Evolutionary conservation across 2,888 invertebrate genomes (phyloP), one percentile per base, ranked within the genome.

Genomic region (Dioctria linearis): DNA sequence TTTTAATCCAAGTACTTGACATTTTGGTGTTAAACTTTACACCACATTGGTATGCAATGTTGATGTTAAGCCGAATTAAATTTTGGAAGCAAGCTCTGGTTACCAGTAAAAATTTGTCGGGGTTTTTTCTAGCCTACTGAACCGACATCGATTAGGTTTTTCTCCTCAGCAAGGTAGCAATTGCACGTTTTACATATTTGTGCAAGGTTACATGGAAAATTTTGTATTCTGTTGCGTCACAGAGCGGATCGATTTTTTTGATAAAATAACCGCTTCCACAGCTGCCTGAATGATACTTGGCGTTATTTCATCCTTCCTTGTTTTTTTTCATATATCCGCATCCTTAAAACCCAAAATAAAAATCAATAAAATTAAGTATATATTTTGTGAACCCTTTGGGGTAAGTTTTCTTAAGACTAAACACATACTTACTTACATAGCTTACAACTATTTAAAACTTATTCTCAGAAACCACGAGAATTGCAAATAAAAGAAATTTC

Each of bases 41-140:
- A n/a, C 8, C 54, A 54, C 1, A 54, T 54, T 54, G 3, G 54
- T 54, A 54, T 54, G 8, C 3, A 11, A 54, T 54, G 2, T 54
- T 54, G 54, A 3, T 54, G 3, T 54, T 54, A 5, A 54, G 54
- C 54, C 54, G 54, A 54, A 54, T 3, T 54, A 54, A 54, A 54
- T 54, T 11, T 54, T 54, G n/a, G 54, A 54, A 54, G 54, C 54
- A 54, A 54, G 54, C 54, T 54, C n/a, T 54, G 3, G 54, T 54
- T 54, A 54, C 3, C 3, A 54, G 54, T 54, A 54, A 25, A 25
- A 25, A 25, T 2, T 25, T 25, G 0, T 25, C 25, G n/a, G n/a
- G 25, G 25, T 25, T 54, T 54, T n/a, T 54, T 54, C 3, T 54
- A 54, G 54, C 54, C 54, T 54, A 54, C 8, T 54, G 54, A 54